A percentile compares a stretch with the other conserved stretches of the same genome.
Conservation (phyloP, 2,797 vertebrate genomes). For the Paratrypauchen microcephalus region DNA sequence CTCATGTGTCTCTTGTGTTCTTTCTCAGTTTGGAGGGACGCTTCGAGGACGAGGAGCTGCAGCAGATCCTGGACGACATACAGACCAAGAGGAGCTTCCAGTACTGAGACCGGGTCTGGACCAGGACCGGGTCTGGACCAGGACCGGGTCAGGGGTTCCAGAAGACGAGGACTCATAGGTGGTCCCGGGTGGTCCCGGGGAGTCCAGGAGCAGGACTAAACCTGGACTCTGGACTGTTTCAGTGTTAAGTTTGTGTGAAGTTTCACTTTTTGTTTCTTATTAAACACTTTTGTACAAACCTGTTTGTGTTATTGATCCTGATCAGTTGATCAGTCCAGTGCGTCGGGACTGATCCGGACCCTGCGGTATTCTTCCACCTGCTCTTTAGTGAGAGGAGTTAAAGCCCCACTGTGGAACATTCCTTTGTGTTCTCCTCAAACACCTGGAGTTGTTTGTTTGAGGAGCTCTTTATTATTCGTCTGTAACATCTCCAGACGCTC, state of each 20-base stretch:
- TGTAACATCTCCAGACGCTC: no score
- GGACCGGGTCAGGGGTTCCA: neutral
- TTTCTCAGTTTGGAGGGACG: constrained; percentile 93
- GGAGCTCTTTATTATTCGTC: no score
- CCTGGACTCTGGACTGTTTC: neutral
- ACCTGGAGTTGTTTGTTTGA: no score
- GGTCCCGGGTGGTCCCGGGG: neutral
- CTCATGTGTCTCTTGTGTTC: no score
- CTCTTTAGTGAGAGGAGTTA: no score
- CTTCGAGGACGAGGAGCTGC: constrained; percentile 95
- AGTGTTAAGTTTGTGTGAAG: neutral
- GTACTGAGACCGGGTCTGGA: constrained; percentile 70
- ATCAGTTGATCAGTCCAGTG: no score
- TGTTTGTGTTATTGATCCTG: no score
- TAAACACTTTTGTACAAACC: constrained; percentile 5
- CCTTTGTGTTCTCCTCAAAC: no score
- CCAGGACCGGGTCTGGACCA: neutral
- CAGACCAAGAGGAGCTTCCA: constrained; percentile 98
- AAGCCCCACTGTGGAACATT: no score
- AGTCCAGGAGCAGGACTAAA: neutral
- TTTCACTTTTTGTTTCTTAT: neutral
- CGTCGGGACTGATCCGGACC: no score
- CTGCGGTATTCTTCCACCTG: no score
- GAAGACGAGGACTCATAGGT: neutral
- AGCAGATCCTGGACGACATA: constrained; percentile 97